Evolutionary conservation across 2,888 invertebrate genomes (phyloP), one percentile per base, ranked within the genome.

Genomic region (Eupeodes luniger): DNA sequence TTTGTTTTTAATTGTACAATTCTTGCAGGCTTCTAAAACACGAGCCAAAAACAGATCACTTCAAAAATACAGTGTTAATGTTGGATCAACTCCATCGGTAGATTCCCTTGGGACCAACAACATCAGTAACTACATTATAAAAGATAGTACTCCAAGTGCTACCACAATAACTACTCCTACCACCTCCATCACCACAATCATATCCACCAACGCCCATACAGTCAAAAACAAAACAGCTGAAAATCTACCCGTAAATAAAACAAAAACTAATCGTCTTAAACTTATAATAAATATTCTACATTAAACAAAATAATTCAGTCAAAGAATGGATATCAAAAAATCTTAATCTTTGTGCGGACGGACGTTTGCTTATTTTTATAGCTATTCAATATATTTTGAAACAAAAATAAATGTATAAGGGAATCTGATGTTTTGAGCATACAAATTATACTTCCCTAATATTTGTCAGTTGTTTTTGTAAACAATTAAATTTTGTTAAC

Each of bases 101-200:
- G 80, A 81, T 57, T 47, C 75, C 75, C 62, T 76, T 78, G 59
- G 59, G 72, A 59, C 51, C 81, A 84, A 89, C 90, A 89, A 82
- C 86, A 27, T 27, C 27, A 86, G 79, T 89, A 84, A 89, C 89
- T 79, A 83, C 75, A 79, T 79, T 76, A 49, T 79, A 53, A 90
- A 85, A 57, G 83, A 57, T 85, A 89, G 75, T 44, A 88, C 81
- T 47, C 40, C 49, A 74, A 85, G 69, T 76, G 59, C 83, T 84
- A 81, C 75, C 72, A 74, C 77, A 88, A 36, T 80, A 80, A 83
- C 87, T 62, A 85, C 80, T 44, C 74, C 89, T 88, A 86, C 86
- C 69, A 83, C 84, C 80, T 79, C 78, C 90, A 87, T 86, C 90
- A 85, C 82, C 81, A 89, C 89, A 81, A 86, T 85, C 80, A 86